Percentiles rank a stretch among this genome's conserved stretches.
phyloP scores from a whole-genome alignment of 2,113 vertebrate species.

The Rhinogobius similis region DNA sequence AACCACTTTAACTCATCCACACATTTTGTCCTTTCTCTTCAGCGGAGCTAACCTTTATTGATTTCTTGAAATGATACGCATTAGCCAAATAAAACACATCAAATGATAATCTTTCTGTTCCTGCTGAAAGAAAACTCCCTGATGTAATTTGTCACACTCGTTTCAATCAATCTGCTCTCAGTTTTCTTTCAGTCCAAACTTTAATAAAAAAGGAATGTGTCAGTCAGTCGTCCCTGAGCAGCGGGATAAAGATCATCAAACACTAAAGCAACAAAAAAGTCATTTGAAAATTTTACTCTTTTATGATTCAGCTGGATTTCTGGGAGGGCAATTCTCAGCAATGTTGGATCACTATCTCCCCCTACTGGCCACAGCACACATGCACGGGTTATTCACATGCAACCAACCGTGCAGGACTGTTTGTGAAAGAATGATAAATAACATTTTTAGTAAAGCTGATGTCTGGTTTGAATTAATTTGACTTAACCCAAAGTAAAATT shows the following conservation, averaged over 20 bases:
- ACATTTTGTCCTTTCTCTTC: background rate
- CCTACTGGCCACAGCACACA: constrained; percentile 44
- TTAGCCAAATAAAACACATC: background rate
- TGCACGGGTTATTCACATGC: constrained; percentile 11
- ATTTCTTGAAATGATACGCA: background rate
- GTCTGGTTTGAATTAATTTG: background rate
- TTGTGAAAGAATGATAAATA: constrained; percentile 3
- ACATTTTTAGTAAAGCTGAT: background rate
- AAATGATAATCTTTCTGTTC: background rate
- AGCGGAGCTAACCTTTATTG: constrained; percentile 9
- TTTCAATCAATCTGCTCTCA: background rate
- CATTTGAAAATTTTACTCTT: constrained; percentile 4
- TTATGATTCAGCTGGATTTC: background rate
- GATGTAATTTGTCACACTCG: background rate
- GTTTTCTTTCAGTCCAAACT: constrained; percentile 4
- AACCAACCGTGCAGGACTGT: constrained; percentile 36
- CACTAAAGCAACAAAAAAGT: constrained; percentile 16
- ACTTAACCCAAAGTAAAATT: no score
- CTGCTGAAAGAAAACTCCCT: background rate
- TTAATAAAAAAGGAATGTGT: background rate
- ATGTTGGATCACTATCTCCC: constrained; percentile 58
- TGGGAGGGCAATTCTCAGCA: background rate
- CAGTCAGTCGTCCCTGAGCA: constrained; percentile 9
- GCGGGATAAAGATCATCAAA: constrained; percentile 33
- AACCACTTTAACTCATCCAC: constrained; percentile 16